Evolutionary conservation across 2,888 invertebrate species (phyloP).

Genomic region (Lutraria lutraria): DNA sequence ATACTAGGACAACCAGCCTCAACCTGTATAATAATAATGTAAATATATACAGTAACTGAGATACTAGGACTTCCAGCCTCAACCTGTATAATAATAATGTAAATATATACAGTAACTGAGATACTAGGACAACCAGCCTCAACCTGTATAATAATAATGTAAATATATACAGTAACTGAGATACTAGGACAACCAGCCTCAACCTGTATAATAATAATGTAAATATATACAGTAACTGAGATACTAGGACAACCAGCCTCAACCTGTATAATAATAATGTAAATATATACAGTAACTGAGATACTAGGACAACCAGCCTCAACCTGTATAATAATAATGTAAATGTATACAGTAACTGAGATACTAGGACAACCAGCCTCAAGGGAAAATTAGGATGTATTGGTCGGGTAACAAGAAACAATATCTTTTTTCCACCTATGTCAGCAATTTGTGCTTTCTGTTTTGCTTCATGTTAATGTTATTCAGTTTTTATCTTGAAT

Average conservation of each 20-base stretch:
- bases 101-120: background rate
- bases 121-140: background rate
- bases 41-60: conserved; percentile 87
- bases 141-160: background rate
- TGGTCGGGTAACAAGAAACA: no score
- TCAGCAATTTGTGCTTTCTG: no score
- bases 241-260: no score
- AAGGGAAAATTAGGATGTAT: no score
- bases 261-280: no score
- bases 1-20: background rate
- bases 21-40: background rate
- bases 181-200: background rate
- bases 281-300: conserved; percentile 87
- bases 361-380: background rate
- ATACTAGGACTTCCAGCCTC: conserved; percentile 87
- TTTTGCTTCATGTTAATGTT: no score
- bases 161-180: background rate
- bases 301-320: conserved; percentile 87
- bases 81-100: conserved; percentile 76
- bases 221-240: no score
- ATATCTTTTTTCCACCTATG: no score
- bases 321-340: conserved; percentile 76
- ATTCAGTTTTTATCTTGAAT: no score
- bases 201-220: background rate
- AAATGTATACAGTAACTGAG: background rate